These are phyloP conservation scores for Potorous gilbertii DNA, from an alignment of 2,797 vertebrate species.

Conservation along the genomic window DNA sequence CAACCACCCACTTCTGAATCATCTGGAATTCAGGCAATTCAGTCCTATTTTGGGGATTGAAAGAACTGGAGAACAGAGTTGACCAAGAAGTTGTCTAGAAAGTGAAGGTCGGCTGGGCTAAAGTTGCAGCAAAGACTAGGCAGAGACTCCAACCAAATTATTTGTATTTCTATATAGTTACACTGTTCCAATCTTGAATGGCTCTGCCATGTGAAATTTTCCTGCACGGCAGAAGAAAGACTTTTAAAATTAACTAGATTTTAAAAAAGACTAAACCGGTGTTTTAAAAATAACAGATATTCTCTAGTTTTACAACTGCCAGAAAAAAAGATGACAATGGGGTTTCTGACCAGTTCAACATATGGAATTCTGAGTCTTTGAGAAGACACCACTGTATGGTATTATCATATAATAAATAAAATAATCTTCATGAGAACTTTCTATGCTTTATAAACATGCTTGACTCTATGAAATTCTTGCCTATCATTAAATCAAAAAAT, in stretches of 20 bases:
- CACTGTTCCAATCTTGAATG: neutral
- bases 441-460: conserved; percentile 51
- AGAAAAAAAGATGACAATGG: conserved; percentile 51
- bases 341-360: conserved; percentile 35
- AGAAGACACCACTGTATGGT: conserved; percentile 13
- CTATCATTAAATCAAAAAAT: conserved; percentile 40
- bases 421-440: conserved; percentile 51
- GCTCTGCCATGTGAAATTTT: conserved; percentile 27
- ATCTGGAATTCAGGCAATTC: neutral
- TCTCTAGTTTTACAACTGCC: conserved; percentile 40
- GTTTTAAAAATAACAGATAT: neutral
- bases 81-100: neutral
- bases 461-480: conserved; percentile 47
- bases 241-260: neutral
- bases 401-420: neutral
- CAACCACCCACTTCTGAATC: neutral
- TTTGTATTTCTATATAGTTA: conserved; percentile 13
- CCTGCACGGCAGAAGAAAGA: neutral
- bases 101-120: neutral
- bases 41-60: neutral
- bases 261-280: too few relatives aligned
- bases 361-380: conserved; percentile 5
- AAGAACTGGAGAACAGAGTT: neutral
- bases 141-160: neutral
- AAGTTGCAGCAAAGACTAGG: neutral